phyloP scores from a whole-genome alignment of 2,797 vertebrate genomes.

The Smutsia gigantea region DNA sequence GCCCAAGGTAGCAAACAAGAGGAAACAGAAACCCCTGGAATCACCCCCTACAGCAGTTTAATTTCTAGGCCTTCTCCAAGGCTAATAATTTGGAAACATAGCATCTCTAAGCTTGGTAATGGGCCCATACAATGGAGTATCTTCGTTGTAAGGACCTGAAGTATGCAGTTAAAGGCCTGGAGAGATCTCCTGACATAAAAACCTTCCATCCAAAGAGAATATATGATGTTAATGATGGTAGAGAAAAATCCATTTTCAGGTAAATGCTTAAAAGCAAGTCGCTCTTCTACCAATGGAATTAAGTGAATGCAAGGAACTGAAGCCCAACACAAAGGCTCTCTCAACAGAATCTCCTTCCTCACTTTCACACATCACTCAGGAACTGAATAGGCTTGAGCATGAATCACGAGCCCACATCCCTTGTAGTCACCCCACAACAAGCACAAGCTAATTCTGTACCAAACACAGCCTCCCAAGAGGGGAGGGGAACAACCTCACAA shows the following conservation, averaged over 20 bases:
- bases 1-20: neutral
- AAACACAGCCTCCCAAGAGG: neutral
- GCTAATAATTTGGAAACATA: neutral
- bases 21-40: neutral
- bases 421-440: neutral
- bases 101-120: neutral
- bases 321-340: neutral
- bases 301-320: neutral
- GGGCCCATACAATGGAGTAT: neutral
- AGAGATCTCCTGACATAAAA: neutral
- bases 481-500: neutral
- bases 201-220: neutral
- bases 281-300: neutral
- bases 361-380: neutral
- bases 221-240: neutral
- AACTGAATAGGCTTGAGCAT: neutral
- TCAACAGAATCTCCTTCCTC: neutral
- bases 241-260: neutral
- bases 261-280: neutral
- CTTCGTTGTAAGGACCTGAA: neutral
- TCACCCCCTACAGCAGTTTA: neutral
- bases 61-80: neutral
- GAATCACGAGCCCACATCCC: neutral
- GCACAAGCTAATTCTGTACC: neutral
- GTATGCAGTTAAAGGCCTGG: neutral